Conservation (phyloP, 2,113 vertebrate species). For the Columba janthina region DNA sequence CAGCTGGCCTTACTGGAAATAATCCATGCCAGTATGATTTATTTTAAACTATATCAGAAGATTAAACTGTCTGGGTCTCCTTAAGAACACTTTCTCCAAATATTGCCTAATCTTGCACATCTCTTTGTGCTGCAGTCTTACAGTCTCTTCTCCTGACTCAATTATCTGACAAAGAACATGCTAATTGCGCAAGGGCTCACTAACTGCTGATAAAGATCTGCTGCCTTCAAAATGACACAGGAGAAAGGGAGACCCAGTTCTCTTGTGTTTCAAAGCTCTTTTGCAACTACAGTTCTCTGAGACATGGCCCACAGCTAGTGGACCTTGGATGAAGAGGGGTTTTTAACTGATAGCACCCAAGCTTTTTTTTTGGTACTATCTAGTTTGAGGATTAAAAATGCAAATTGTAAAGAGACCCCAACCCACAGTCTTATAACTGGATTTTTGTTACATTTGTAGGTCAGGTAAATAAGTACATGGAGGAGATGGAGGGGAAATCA, state of each 20-base stretch:
- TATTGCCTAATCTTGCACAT: background rate
- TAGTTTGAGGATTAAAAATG: background rate
- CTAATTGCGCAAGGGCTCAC: background rate
- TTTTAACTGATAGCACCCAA: background rate
- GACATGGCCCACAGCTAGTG: background rate
- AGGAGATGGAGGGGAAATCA: conserved; percentile 83
- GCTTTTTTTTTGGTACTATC: background rate
- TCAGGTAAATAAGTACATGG: conserved; percentile 84
- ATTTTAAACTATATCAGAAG: conserved; percentile 12
- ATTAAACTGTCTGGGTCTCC: background rate
- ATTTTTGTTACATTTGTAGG: conserved; percentile 64
- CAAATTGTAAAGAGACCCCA: background rate
- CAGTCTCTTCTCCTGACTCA: background rate
- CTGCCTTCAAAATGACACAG: background rate
- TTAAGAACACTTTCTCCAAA: background rate
- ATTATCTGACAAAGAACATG: background rate
- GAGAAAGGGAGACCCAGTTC: background rate
- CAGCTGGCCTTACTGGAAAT: conserved; percentile 86
- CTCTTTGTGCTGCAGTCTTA: background rate
- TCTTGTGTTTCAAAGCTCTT: background rate
- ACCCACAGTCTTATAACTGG: background rate
- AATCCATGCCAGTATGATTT: conserved; percentile 83
- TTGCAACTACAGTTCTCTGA: background rate
- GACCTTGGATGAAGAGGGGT: background rate
- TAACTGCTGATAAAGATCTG: background rate